phyloP scores from a whole-genome alignment of 2,888 invertebrate genomes.

The Anticlea derivata region DNA sequence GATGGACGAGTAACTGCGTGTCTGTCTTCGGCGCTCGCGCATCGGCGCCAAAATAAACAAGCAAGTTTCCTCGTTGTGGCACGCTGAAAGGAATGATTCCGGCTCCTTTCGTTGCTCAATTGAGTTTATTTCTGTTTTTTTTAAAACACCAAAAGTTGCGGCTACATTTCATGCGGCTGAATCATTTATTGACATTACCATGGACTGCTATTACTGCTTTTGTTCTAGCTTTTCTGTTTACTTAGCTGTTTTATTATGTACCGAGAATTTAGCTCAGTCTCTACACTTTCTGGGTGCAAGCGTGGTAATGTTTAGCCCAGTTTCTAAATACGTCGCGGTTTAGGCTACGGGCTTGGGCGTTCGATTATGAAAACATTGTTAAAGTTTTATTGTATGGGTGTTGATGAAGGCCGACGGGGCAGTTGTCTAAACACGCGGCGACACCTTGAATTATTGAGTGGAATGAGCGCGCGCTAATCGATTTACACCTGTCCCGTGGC shows the following conservation, averaged over 20 bases:
- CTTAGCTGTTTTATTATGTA: slow-evolving; percentile 50
- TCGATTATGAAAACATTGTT: slow-evolving; percentile 81
- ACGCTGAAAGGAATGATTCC: slow-evolving; percentile 44
- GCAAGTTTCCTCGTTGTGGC: slow-evolving; percentile 48
- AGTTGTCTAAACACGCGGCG: slow-evolving; percentile 79
- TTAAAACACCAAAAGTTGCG: slow-evolving; percentile 23
- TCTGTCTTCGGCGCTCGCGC: slow-evolving; percentile 75
- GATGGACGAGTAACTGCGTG: slow-evolving; percentile 66
- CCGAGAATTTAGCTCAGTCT: slow-evolving; percentile 34
- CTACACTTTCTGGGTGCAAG: slow-evolving; percentile 16
- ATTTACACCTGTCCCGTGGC: slow-evolving; percentile 70
- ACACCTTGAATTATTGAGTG: slow-evolving; percentile 77
- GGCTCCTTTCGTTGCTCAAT: slow-evolving; percentile 30
- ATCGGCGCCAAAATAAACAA: slow-evolving; percentile 80
- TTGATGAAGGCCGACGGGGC: slow-evolving; percentile 75
- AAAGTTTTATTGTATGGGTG: slow-evolving; percentile 79
- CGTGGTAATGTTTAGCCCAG: slow-evolving; percentile 57
- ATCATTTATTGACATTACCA: slow-evolving; percentile 35
- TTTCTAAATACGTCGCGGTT: slow-evolving; percentile 61
- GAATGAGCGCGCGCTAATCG: slow-evolving; percentile 69
- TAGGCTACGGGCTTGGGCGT: slow-evolving; percentile 47
- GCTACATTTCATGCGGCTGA: slow-evolving; percentile 28
- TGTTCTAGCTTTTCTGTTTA: slow-evolving; percentile 43
- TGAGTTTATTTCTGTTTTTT: slow-evolving; percentile 3
- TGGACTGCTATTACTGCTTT: slow-evolving; percentile 23